Percentiles rank a stretch among this genome's conserved stretches.
Evolutionary conservation across 2,113 vertebrate species (phyloP).

Genomic region (Orcinus orca): DNA sequence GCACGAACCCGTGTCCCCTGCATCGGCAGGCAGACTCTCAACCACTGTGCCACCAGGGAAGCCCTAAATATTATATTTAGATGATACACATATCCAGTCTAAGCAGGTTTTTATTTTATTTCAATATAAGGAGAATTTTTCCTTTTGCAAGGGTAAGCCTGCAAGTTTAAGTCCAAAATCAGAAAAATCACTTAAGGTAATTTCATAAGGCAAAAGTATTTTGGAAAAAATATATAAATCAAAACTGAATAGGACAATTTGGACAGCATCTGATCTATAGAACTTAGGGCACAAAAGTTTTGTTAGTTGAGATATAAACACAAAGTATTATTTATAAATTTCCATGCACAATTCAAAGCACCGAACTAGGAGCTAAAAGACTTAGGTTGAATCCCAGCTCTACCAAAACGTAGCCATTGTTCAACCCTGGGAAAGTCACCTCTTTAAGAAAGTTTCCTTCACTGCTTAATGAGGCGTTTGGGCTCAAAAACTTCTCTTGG

Average conservation of each 20-base stretch:
- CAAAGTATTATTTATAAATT: not conserved
- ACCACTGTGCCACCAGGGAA: too few relatives aligned
- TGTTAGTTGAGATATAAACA: not conserved
- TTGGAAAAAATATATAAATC: not conserved
- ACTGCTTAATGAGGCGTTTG: not conserved
- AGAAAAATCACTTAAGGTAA: not conserved
- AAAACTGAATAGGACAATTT: not conserved
- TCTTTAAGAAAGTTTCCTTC: not conserved
- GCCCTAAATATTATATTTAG: conserved; percentile 5
- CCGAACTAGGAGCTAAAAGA: not conserved
- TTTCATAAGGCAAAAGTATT: not conserved
- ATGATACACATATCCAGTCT: conserved; percentile 22
- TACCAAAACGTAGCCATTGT: not conserved
- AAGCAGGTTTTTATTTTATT: conserved; percentile 16
- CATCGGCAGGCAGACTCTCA: too few relatives aligned
- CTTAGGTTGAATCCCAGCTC: not conserved
- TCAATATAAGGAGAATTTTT: conserved; percentile 59
- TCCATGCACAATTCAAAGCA: not conserved
- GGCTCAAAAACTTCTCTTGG: not conserved
- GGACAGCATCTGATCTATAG: not conserved
- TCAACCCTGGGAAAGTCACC: not conserved
- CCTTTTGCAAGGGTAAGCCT: not conserved
- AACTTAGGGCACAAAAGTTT: not conserved
- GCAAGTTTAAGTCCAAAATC: not conserved
- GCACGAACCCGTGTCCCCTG: too few relatives aligned